Percentiles rank a stretch among this genome's conserved stretches.
These are phyloP conservation scores for Nansenia antarctica DNA, from an alignment of 2,113 vertebrate genomes.

Conservation along the genomic window DNA sequence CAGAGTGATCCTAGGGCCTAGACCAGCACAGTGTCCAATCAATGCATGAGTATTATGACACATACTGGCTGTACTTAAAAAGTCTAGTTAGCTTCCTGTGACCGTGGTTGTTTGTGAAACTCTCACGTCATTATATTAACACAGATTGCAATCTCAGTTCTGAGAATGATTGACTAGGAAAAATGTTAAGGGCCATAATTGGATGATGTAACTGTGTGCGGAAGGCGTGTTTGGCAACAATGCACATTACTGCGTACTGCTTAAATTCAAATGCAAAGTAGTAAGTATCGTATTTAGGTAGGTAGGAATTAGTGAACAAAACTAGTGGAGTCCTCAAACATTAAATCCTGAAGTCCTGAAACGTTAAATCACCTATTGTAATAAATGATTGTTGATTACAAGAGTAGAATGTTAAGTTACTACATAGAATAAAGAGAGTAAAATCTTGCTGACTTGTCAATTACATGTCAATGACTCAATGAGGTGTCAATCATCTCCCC, in stretches of 20 bases:
- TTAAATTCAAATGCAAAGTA: background rate
- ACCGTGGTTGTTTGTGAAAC: slow-evolving; percentile 28
- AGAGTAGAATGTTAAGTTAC: background rate
- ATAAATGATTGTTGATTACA: background rate
- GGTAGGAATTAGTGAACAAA: too few relatives aligned
- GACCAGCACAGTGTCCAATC: slow-evolving; percentile 47
- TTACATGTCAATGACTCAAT: too few relatives aligned
- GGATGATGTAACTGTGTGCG: background rate
- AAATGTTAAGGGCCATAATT: slow-evolving; percentile 4
- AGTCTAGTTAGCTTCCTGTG: slow-evolving; percentile 62
- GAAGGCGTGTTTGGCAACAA: background rate
- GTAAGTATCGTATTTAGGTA: too few relatives aligned
- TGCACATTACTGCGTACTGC: background rate
- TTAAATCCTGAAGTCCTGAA: too few relatives aligned
- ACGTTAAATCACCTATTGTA: too few relatives aligned
- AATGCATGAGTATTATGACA: slow-evolving; percentile 27
- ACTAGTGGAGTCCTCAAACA: too few relatives aligned
- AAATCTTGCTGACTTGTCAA: too few relatives aligned
- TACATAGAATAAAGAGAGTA: too few relatives aligned
- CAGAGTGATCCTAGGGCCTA: slow-evolving; percentile 40
- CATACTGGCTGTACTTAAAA: slow-evolving; percentile 26
- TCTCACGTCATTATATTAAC: slow-evolving; percentile 43
- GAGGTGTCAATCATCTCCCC: background rate
- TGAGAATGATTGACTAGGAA: slow-evolving; percentile 37
- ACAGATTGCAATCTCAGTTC: slow-evolving; percentile 23